Base-by-base conservation (phyloP, 1,140 invertebrate species). In the Scaptodrosophila lebanonensis region DNA sequence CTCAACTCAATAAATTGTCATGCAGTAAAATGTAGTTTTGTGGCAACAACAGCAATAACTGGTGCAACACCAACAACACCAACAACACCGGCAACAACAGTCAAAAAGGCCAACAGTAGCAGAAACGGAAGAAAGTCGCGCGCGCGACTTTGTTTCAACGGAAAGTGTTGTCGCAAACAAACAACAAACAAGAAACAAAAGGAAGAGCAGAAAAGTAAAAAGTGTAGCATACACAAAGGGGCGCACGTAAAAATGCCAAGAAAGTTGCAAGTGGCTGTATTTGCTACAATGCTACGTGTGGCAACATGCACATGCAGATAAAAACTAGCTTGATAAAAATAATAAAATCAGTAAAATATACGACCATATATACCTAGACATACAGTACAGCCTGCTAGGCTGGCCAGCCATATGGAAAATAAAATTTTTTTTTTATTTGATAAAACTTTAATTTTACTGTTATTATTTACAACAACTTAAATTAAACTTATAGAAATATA, bases 1-100 rank as follows among this genome's bases (percentile, higher is more conserved):
- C n/a, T n/a, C 64, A 79, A 82, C 75, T 82, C 75, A 82, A 82
- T 82, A 82, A 82, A 82, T 82, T 82, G 75, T 82, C 76, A 83
- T 82, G 75, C 76, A 82, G 75, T 82, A 79, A 79, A 79, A 79
- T 79, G 73, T 82, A 61, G 69, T 73, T 66, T 49, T 45, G 38
- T 60, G 56, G 38, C 33, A 48, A 52, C 3, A 9, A 33, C n/a
- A n/a, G n/a, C n/a, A n/a, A n/a, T n/a, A n/a, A n/a, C n/a, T n/a
- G n/a, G n/a, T n/a, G n/a, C n/a, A n/a, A n/a, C n/a, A n/a, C n/a
- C n/a, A n/a, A n/a, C n/a, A n/a, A n/a, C n/a, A n/a, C n/a, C n/a
- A n/a, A n/a, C n/a, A n/a, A n/a, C n/a, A n/a, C n/a, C n/a, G n/a
- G n/a, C n/a, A n/a, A n/a, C 3, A 3, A 33, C 3, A n/a, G 12